A percentile compares a stretch with the other conserved stretches of the same genome.
These are phyloP conservation scores for Pyrocoelia pectoralis DNA, from an alignment of 2,888 invertebrate genomes.

Conservation along the genomic window DNA sequence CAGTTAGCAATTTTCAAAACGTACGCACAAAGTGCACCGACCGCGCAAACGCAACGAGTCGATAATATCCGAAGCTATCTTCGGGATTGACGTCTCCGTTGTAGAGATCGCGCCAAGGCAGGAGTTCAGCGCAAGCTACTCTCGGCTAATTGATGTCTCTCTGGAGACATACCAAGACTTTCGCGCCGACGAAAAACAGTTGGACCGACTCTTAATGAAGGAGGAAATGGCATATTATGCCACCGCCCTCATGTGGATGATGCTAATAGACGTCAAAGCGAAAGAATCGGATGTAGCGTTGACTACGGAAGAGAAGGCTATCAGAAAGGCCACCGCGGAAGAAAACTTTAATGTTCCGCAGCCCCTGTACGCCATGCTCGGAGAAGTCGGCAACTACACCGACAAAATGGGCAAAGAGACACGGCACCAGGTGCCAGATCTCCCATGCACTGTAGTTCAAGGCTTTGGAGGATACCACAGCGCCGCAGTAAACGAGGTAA, in stretches of 20 bases:
- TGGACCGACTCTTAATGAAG: constrained; percentile 40
- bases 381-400: constrained; percentile 30
- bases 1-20: too few species aligned
- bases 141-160: constrained; percentile 38
- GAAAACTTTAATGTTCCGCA: constrained; percentile 47
- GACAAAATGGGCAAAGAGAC: constrained; percentile 49
- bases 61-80: constrained; percentile 42
- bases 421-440: constrained; percentile 36
- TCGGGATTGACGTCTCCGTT: constrained; percentile 41
- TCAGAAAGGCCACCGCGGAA: constrained; percentile 30
- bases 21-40: too few species aligned
- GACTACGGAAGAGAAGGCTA: constrained; percentile 35
- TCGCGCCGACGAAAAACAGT: constrained; percentile 40
- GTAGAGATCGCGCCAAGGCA: constrained; percentile 43
- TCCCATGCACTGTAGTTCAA: constrained; percentile 44
- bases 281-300: too few species aligned
- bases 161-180: constrained; percentile 42
- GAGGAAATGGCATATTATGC: constrained; percentile 46
- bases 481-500: constrained; percentile 38
- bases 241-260: too few species aligned
- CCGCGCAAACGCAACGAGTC: neutral
- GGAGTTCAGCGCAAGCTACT: constrained; percentile 36
- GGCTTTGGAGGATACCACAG: constrained; percentile 48
- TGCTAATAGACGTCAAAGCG: too few species aligned
- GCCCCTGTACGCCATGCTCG: constrained; percentile 41